Conservation (phyloP, 2,888 invertebrate genomes). For the Galerucella nymphaeae region DNA sequence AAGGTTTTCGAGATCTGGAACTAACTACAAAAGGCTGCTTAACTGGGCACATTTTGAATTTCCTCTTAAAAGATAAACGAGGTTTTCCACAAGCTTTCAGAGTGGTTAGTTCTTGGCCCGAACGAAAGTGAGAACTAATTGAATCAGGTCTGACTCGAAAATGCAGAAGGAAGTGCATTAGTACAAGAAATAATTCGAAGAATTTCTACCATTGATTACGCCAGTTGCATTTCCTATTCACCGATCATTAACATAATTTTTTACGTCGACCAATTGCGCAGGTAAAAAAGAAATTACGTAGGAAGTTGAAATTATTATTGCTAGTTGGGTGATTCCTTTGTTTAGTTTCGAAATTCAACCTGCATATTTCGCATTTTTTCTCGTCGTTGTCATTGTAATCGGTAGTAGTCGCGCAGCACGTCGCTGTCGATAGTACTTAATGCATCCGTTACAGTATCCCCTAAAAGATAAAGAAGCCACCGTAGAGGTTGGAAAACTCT, state of each 20-base stretch:
- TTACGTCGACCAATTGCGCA: not conserved
- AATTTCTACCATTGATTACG: not conserved
- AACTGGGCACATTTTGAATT: too few relatives aligned
- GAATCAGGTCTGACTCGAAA: too few relatives aligned
- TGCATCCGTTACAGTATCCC: slow-evolving; percentile 30
- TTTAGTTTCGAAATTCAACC: slow-evolving; percentile 29
- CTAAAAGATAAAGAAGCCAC: slow-evolving; percentile 30
- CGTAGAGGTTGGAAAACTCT: slow-evolving; percentile 25
- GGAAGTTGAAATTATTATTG: slow-evolving; percentile 14
- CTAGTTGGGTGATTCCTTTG: slow-evolving; percentile 23
- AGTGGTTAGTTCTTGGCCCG: too few relatives aligned
- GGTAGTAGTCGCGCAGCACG: slow-evolving; percentile 9
- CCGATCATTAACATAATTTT: slow-evolving; percentile 10
- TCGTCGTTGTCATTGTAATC: slow-evolving; percentile 21
- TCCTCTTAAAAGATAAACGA: too few relatives aligned
- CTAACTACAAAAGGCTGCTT: too few relatives aligned
- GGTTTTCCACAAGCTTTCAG: too few relatives aligned
- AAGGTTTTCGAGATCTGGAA: too few relatives aligned
- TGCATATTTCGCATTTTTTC: slow-evolving; percentile 30
- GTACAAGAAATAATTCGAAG: not conserved
- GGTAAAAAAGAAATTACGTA: slow-evolving; percentile 21
- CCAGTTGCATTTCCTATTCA: slow-evolving; percentile 2
- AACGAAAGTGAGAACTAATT: too few relatives aligned
- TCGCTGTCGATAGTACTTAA: slow-evolving; percentile 16
- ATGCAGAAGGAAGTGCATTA: too few relatives aligned